Conservation (phyloP, 2,113 vertebrate genomes). For the Strix aluco region DNA sequence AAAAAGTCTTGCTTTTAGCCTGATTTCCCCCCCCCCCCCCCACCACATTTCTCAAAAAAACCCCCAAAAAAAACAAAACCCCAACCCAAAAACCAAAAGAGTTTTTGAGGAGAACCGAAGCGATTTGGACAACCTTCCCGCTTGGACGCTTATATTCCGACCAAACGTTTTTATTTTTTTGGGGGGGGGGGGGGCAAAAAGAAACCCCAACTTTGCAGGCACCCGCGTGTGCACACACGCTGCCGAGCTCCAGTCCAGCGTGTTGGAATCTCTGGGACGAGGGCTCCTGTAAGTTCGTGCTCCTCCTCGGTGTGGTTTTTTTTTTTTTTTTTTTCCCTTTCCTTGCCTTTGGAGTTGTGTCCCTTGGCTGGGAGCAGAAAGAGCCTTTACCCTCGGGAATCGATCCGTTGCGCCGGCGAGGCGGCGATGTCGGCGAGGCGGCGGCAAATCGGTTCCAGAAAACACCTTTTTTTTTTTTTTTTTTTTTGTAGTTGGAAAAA, state of each 20-base stretch:
- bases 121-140: neutral
- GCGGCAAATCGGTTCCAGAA: neutral
- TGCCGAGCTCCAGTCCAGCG: neutral
- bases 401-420: fast-evolving
- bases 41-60: neutral
- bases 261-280: neutral
- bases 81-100: no score
- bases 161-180: neutral
- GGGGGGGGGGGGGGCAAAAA: neutral
- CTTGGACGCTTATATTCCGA: neutral
- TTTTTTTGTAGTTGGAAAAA: neutral
- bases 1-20: neutral
- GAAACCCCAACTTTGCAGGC: neutral
- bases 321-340: no score
- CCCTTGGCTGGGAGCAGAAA: neutral
- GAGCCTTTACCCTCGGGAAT: neutral
- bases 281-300: neutral
- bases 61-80: neutral
- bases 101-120: neutral
- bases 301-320: neutral
- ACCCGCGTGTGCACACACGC: neutral
- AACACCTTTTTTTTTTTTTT: neutral
- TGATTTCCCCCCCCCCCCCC: fast-evolving
- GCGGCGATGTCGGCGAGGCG: neutral
- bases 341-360: neutral